These are phyloP conservation scores for Myotis findleyi DNA, from an alignment of 2,797 vertebrate species.

Conservation along the genomic window DNA sequence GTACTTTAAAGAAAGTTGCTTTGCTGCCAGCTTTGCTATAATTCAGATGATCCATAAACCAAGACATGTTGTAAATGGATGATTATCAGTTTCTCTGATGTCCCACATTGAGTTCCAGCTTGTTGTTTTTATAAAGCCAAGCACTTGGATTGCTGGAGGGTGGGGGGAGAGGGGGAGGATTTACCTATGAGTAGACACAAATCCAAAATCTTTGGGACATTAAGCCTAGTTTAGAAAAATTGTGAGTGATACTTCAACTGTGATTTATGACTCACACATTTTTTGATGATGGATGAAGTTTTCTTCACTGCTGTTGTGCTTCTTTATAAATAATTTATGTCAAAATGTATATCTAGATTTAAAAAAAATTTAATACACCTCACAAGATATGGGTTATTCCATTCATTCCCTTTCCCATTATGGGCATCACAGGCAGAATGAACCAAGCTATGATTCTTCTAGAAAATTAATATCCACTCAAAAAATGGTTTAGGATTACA, in stretches of 20 bases:
- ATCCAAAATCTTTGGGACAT: neutral
- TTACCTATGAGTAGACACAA: neutral
- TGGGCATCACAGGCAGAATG: neutral
- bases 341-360: neutral
- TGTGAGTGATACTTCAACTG: neutral
- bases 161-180: neutral
- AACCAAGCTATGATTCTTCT: neutral
- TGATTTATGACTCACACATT: neutral
- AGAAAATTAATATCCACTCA: neutral
- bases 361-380: neutral
- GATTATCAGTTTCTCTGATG: neutral
- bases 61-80: neutral
- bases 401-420: neutral
- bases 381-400: neutral
- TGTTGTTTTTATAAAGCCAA: neutral
- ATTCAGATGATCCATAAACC: neutral
- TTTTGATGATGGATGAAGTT: neutral
- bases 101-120: neutral
- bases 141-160: neutral
- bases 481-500: neutral
- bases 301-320: neutral
- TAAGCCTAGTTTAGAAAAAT: constrained; percentile 31
- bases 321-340: constrained; percentile 20
- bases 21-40: neutral
- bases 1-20: neutral